phyloP scores from a whole-genome alignment of 2,797 vertebrate species.

The Gymnoscopelus microlampas region DNA sequence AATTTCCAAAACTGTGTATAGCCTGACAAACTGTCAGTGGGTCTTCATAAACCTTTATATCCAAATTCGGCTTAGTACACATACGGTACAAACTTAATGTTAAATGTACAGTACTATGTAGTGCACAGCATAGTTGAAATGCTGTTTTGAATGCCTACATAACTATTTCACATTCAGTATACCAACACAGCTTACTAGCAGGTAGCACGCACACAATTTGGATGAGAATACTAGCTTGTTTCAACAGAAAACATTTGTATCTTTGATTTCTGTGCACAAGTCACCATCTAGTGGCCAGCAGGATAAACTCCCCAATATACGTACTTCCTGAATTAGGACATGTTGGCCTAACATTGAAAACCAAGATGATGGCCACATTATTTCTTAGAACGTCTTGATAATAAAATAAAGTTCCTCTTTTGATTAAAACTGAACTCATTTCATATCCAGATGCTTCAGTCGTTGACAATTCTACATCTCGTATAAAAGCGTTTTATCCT shows the following conservation, averaged over 20 bases:
- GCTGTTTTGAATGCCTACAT: slow-evolving; percentile 9
- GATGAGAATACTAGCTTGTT: slow-evolving; percentile 31
- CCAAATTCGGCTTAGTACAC: slow-evolving; percentile 3
- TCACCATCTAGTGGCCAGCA: slow-evolving; percentile 48
- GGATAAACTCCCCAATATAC: slow-evolving; percentile 16
- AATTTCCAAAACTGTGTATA: not conserved
- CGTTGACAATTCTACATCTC: slow-evolving; percentile 48
- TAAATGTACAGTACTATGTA: slow-evolving; percentile 2
- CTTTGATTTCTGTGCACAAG: slow-evolving; percentile 18
- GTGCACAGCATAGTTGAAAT: slow-evolving; percentile 9
- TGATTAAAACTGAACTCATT: slow-evolving; percentile 24
- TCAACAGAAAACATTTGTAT: not conserved
- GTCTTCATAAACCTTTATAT: not conserved
- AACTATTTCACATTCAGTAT: slow-evolving; percentile 14
- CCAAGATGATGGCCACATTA: slow-evolving; percentile 6
- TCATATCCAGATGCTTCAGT: slow-evolving; percentile 23
- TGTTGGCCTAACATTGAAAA: slow-evolving; percentile 18
- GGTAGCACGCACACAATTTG: not conserved
- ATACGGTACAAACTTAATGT: not conserved
- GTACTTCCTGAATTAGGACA: not conserved
- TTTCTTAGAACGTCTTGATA: slow-evolving; percentile 2
- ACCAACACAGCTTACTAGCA: slow-evolving; percentile 1
- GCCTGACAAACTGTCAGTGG: too few species aligned
- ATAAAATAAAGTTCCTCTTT: slow-evolving; percentile 50
- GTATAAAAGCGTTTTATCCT: slow-evolving; percentile 62